These are phyloP conservation scores for Zosterops pallidus DNA, from an alignment of 2,113 vertebrate genomes.

Conservation along the genomic window DNA sequence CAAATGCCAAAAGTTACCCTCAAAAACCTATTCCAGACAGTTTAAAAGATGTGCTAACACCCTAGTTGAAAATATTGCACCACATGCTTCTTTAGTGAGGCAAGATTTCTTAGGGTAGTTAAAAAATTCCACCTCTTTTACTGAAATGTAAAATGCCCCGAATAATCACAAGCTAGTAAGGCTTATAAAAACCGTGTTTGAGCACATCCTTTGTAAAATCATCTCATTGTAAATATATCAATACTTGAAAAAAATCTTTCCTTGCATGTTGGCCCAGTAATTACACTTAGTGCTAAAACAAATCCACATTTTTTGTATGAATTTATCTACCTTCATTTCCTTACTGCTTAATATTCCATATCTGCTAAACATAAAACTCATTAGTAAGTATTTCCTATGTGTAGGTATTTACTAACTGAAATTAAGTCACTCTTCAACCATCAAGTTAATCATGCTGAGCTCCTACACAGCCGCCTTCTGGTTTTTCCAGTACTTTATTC, in stretches of 20 bases:
- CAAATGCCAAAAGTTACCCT: neutral
- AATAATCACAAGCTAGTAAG: neutral
- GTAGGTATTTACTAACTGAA: neutral
- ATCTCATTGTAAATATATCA: neutral
- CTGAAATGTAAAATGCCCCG: neutral
- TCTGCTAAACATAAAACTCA: neutral
- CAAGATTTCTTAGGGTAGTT: neutral
- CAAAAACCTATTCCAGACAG: neutral
- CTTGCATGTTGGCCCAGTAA: neutral
- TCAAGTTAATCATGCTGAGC: neutral
- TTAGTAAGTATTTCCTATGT: neutral
- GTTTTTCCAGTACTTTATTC: slow-evolving; percentile 1
- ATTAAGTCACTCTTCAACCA: neutral
- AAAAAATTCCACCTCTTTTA: neutral
- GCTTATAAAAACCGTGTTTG: neutral
- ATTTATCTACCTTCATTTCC: neutral
- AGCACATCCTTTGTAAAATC: neutral
- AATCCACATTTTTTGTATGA: neutral
- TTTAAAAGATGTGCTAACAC: neutral
- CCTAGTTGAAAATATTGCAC: neutral
- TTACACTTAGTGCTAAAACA: neutral
- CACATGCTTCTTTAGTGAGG: neutral
- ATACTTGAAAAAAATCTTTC: neutral
- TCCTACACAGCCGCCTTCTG: neutral
- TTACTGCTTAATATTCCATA: neutral